A percentile compares a stretch with the other conserved stretches of the same genome.
Evolutionary conservation across 1,140 invertebrate species (phyloP).

Genomic region (Babylonia areolata): DNA sequence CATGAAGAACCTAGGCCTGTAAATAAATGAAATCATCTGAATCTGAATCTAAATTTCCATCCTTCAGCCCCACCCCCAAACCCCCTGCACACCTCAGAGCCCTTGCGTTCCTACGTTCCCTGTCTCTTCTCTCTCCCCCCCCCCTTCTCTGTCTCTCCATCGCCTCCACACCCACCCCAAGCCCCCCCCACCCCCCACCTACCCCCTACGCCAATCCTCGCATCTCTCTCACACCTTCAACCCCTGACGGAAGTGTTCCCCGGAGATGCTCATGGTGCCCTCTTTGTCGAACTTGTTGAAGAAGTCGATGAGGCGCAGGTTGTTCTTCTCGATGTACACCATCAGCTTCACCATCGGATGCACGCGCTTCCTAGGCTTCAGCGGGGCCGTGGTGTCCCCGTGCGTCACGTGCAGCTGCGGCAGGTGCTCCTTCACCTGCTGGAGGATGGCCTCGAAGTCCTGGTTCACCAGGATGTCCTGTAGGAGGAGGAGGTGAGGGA

Average conservation of each 20-base stretch:
- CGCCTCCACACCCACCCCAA: too few species aligned
- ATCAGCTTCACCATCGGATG: slow-evolving; percentile 74
- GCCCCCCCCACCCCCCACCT: too few species aligned
- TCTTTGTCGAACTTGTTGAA: slow-evolving; percentile 76
- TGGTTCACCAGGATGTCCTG: slow-evolving; percentile 75
- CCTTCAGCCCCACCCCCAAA: too few species aligned
- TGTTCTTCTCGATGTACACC: slow-evolving; percentile 72
- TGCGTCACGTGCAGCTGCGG: slow-evolving; percentile 67
- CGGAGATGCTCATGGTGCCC: slow-evolving; percentile 73
- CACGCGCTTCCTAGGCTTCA: slow-evolving; percentile 69
- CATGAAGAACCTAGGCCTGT: too few species aligned
- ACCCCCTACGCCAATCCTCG: too few species aligned
- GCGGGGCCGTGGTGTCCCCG: slow-evolving; percentile 66
- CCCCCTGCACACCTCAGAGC: too few species aligned
- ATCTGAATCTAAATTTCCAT: too few species aligned
- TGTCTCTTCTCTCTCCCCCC: too few species aligned
- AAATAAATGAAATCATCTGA: too few species aligned
- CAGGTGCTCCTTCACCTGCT: slow-evolving; percentile 67
- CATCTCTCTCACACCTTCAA: slow-evolving; percentile 60
- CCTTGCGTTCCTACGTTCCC: too few species aligned
- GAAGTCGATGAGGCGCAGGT: slow-evolving; percentile 73
- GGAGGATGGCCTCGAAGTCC: slow-evolving; percentile 73
- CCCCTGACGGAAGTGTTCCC: slow-evolving; percentile 72
- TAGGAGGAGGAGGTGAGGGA: background rate
- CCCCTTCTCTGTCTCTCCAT: too few species aligned